Percentiles rank a stretch among this genome's conserved stretches.
These are phyloP conservation scores for Apis laboriosa DNA, from an alignment of 1,140 invertebrate species.

Conservation along the genomic window DNA sequence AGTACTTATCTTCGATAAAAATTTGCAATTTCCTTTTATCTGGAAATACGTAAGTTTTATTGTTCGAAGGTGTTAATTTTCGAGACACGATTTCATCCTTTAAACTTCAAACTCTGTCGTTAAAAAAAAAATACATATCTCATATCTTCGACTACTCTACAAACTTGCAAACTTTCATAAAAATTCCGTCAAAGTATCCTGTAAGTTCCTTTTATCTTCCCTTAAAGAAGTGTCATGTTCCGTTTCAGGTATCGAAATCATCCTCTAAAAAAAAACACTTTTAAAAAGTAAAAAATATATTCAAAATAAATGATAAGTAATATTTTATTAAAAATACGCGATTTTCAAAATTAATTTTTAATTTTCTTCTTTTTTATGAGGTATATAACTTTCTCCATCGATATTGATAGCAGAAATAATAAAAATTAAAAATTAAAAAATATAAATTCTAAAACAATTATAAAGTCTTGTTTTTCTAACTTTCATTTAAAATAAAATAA, in stretches of 20 bases:
- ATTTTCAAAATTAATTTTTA: too few relatives aligned
- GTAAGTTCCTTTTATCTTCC: neutral
- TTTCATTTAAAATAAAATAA: too few relatives aligned
- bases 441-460: too few relatives aligned
- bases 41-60: fast-evolving
- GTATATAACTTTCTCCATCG: too few relatives aligned
- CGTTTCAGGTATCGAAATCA: neutral
- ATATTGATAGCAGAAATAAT: too few relatives aligned
- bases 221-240: neutral
- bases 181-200: neutral
- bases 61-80: neutral
- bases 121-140: neutral
- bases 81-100: neutral
- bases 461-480: too few relatives aligned
- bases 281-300: neutral
- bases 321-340: too few relatives aligned
- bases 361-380: too few relatives aligned
- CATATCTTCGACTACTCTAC: neutral
- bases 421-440: too few relatives aligned
- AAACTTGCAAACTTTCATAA: neutral
- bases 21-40: fast-evolving
- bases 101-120: neutral
- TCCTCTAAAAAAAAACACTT: neutral
- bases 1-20: too few relatives aligned
- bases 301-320: too few relatives aligned